A percentile compares a stretch with the other conserved stretches of the same genome.
Evolutionary conservation across 1,140 invertebrate genomes (phyloP).

Genomic region (Lepidurus arcticus): DNA sequence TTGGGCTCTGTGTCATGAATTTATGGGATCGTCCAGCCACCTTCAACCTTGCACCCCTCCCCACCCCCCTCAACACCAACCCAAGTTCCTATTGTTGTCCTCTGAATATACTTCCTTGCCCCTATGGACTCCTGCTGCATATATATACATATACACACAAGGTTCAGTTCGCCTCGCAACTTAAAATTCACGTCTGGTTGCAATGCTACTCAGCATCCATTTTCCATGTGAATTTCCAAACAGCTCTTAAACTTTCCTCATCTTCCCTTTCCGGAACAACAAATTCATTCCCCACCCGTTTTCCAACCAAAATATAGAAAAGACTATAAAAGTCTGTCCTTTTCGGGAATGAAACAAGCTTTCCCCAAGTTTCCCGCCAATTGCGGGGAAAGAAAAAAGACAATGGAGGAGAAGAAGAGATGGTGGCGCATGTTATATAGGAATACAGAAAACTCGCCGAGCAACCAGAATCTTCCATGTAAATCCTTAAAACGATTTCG

Average conservation of each 20-base stretch:
- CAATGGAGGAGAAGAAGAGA: not conserved
- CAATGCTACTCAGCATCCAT: conserved; percentile 5
- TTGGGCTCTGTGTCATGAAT: conserved; percentile 8
- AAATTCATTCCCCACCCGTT: not conserved
- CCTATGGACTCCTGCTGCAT: not conserved
- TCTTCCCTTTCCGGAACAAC: not conserved
- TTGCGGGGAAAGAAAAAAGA: not conserved
- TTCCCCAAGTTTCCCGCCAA: not conserved
- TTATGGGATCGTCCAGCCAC: not conserved
- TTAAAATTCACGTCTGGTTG: conserved; percentile 18
- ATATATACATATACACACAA: too few species aligned
- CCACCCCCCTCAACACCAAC: not conserved
- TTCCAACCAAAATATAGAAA: not conserved
- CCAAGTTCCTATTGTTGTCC: not conserved
- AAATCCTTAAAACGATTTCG: conserved; percentile 15
- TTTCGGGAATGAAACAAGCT: not conserved
- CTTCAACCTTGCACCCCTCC: not conserved
- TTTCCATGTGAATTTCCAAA: conserved; percentile 10
- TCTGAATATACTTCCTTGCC: conserved; percentile 15
- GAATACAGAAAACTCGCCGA: not conserved
- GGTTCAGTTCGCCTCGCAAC: not conserved
- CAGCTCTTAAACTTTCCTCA: conserved; percentile 15
- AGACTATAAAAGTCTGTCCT: not conserved
- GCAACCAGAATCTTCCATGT: not conserved
- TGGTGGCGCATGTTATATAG: not conserved